Evolutionary conservation across 2,113 vertebrate genomes (phyloP).

Genomic region (Burhinus oedicnemus): DNA sequence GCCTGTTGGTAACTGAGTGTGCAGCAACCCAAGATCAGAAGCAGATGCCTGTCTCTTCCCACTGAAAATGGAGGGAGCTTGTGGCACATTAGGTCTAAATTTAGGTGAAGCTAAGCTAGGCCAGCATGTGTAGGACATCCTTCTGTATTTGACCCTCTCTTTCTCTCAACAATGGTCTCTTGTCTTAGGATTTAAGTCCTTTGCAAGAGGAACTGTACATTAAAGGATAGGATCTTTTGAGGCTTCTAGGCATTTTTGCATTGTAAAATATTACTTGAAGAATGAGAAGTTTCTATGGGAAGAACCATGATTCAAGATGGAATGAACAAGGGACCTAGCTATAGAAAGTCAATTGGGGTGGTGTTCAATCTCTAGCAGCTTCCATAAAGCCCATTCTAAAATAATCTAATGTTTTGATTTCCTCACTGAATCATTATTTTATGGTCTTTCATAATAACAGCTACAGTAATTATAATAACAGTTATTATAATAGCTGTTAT

Average conservation of each 20-base stretch:
- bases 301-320: neutral
- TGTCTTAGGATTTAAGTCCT: neutral
- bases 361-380: neutral
- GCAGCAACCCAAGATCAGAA: neutral
- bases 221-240: neutral
- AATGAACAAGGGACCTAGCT: neutral
- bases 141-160: neutral
- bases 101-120: neutral
- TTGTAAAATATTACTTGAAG: neutral
- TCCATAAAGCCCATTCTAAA: neutral
- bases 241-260: neutral
- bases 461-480: neutral
- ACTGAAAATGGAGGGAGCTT: neutral
- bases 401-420: neutral
- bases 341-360: neutral
- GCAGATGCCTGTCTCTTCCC: neutral
- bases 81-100: neutral
- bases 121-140: fast-evolving
- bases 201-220: neutral
- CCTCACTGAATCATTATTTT: neutral
- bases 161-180: neutral
- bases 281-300: neutral
- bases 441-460: neutral
- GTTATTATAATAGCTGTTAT: neutral
- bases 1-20: neutral